Conservation (phyloP, 2,888 invertebrate species). For the Mesorhabditis spiculigera region DNA sequence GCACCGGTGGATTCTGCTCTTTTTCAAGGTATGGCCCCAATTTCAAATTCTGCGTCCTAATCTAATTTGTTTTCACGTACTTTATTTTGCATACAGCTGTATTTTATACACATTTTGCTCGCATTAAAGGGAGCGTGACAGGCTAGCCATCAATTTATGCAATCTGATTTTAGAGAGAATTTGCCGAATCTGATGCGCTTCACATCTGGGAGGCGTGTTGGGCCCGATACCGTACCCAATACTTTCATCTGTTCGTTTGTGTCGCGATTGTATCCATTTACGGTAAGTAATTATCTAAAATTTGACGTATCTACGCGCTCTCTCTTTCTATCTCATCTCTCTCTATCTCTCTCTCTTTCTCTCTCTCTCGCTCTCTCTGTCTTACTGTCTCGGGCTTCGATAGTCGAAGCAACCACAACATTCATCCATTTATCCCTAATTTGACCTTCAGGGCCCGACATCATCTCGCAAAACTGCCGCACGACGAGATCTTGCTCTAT, state of each 20-base stretch:
- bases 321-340: too few species aligned
- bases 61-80: too few species aligned
- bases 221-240: constrained; percentile 91
- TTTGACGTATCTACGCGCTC: too few species aligned
- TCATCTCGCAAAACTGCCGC: constrained; percentile 83
- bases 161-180: constrained; percentile 31
- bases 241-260: constrained; percentile 90
- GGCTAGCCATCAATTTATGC: too few species aligned
- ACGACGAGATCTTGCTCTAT: constrained; percentile 89
- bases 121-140: too few species aligned
- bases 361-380: too few species aligned
- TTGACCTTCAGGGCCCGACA: constrained; percentile 67
- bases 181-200: constrained; percentile 48
- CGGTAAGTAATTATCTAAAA: constrained; percentile 49
- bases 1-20: constrained; percentile 89
- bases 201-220: constrained; percentile 73
- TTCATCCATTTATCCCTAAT: neutral
- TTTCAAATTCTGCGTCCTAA: too few species aligned
- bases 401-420: too few species aligned
- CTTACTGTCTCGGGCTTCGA: too few species aligned
- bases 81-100: neutral
- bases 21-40: constrained; percentile 67
- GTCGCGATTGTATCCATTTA: constrained; percentile 88
- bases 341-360: too few species aligned
- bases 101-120: neutral